Conservation (phyloP, 1,140 invertebrate species). For the Papilio polytes region DNA sequence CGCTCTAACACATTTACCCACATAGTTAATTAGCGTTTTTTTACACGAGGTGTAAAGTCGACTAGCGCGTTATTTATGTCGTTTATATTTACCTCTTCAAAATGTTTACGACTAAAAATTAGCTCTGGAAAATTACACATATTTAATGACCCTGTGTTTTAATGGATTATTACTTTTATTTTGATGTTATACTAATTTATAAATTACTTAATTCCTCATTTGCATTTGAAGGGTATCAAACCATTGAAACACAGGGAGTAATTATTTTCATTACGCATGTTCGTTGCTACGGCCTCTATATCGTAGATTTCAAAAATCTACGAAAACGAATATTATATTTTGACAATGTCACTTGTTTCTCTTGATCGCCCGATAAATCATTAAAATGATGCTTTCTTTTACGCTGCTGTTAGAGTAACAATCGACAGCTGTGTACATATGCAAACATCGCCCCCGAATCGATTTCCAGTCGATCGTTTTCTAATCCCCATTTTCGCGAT, state of each 20-base stretch:
- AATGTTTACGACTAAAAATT: not conserved
- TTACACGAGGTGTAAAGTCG: conserved; percentile 34
- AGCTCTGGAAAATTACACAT: not conserved
- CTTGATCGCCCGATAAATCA: no score
- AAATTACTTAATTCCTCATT: not conserved
- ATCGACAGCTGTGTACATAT: conserved; percentile 52
- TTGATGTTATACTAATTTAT: not conserved
- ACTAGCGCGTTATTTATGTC: conserved; percentile 17
- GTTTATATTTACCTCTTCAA: not conserved
- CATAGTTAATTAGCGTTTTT: conserved; percentile 44
- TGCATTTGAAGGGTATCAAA: not conserved
- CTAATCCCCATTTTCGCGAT: conserved; percentile 82
- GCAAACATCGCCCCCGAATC: conserved; percentile 59
- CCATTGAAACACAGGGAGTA: not conserved
- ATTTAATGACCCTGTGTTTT: not conserved
- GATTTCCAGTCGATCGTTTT: conserved; percentile 79
- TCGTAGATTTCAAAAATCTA: no score
- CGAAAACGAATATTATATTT: no score
- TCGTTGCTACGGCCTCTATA: no score
- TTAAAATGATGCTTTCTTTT: no score
- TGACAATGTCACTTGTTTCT: not conserved
- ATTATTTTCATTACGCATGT: no score
- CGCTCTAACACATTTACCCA: conserved; percentile 46
- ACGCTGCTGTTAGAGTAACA: not conserved
- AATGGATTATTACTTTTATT: conserved; percentile 1